Conservation (phyloP, 2,797 vertebrate genomes). For the Lagodon rhomboides region DNA sequence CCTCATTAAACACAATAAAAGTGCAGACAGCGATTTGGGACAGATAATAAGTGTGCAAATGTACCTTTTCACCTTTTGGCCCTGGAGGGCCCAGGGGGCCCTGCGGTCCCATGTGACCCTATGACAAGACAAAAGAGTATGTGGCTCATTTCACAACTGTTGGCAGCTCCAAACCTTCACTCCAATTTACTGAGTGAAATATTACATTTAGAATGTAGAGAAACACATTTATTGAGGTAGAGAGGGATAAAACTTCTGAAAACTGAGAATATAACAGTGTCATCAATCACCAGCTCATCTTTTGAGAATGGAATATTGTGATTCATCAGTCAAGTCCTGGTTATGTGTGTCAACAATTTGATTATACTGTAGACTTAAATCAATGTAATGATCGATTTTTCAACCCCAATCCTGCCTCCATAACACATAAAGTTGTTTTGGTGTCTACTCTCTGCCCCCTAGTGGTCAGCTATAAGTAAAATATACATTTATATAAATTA, state of each 20-base stretch:
- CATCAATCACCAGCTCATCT: constrained; percentile 23
- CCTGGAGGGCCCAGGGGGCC: constrained; percentile 92
- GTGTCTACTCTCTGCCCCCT: constrained; percentile 17
- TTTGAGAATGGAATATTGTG: neutral
- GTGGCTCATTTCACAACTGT: neutral
- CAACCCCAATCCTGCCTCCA: neutral
- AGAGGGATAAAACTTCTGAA: neutral
- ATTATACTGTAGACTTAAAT: constrained; percentile 14
- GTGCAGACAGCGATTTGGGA: constrained; percentile 25
- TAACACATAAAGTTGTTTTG: neutral
- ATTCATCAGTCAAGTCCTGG: constrained; percentile 8
- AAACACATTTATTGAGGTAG: neutral
- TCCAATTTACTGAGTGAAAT: neutral
- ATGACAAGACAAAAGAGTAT: constrained; percentile 33
- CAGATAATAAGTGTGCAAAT: constrained; percentile 29
- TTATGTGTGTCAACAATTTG: constrained; percentile 1
- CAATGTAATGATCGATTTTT: constrained; percentile 5
- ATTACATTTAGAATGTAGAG: neutral
- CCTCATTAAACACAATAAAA: constrained; percentile 46
- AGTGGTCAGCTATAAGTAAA: neutral
- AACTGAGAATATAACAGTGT: neutral
- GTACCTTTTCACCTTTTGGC: constrained; percentile 96
- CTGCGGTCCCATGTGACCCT: constrained; percentile 92
- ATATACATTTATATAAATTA: neutral
- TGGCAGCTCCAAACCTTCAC: neutral